Base-by-base conservation (phyloP, 2,797 vertebrate species). In the Fistularia commersonii region DNA sequence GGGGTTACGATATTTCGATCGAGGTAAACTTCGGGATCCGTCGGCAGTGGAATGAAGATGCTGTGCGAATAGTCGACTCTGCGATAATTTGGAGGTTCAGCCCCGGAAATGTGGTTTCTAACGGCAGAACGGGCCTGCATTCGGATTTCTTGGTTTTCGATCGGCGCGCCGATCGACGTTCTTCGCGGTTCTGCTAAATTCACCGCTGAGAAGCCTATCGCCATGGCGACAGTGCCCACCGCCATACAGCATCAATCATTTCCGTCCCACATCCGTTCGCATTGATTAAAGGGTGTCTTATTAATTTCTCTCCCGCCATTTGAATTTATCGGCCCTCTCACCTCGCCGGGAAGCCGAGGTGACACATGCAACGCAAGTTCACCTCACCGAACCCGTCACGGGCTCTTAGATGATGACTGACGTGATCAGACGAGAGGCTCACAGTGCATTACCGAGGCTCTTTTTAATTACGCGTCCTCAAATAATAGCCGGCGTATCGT, bases 201-300 rank as follows among this genome's bases (percentile, higher is more conserved):
- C 11, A 48, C 15, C 3, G 47, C 36, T 0, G 35, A 8, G 6
- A 34, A 10, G 6, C 6, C 15, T 39, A 15, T 37, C 6, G 35
- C n/a, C n/a, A 10, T 8, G 37, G 23, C 36, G 34, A 81, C 69
- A 77, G 67, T 72, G 65, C 2, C 42, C 61, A 42, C 60, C 46
- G 74, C 54, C 74, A 61, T 78, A 72, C 68, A 34, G 43, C 64
- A n/a, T n/a, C n/a, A n/a, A n/a, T n/a, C n/a, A n/a, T n/a, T n/a
- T n/a, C n/a, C n/a, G n/a, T n/a, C n/a, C 50, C 69, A 47, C 61
- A 47, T 68, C 54, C 58, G 67, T 32, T 3, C n/a, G 3, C 44
- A 80, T 84, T 58, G 83, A 88, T 85, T 88, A 87, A 80, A 79
- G 71, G 80, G 82, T 87, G 83, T 85, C 84, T 76, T 85, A 50